These are phyloP conservation scores for Troides oblongomaculatus DNA, from an alignment of 2,888 invertebrate species.

Conservation along the genomic window DNA sequence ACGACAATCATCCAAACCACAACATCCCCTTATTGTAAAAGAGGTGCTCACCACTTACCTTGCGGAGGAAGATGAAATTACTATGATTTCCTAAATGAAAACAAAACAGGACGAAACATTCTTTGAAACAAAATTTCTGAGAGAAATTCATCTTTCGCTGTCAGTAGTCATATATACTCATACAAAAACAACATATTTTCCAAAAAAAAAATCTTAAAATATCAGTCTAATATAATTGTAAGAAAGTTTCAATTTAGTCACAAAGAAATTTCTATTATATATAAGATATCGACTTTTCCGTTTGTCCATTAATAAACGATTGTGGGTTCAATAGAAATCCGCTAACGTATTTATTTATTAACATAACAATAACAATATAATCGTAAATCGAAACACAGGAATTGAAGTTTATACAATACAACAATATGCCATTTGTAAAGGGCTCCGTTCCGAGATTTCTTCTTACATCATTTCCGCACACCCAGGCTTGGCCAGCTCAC, in stretches of 20 bases:
- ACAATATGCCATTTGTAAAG: constrained; percentile 18
- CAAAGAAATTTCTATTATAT: constrained; percentile 6
- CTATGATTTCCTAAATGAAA: no score
- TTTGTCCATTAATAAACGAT: neutral
- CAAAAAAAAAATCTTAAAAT: constrained; percentile 3
- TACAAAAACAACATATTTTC: neutral
- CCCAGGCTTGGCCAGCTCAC: constrained; percentile 47
- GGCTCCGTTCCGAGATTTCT: constrained; percentile 26
- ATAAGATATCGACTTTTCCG: neutral
- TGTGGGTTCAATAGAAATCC: neutral
- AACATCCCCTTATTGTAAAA: no score
- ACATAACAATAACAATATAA: constrained; percentile 18
- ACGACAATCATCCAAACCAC: no score
- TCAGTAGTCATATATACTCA: no score
- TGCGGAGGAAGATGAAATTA: no score
- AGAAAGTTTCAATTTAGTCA: constrained; percentile 6
- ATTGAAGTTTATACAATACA: constrained; percentile 16
- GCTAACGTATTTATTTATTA: constrained; percentile 6
- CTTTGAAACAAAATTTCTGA: no score
- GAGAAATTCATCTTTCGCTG: no score
- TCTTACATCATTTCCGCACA: constrained; percentile 47
- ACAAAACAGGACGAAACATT: no score
- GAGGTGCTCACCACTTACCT: no score
- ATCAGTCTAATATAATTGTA: constrained; percentile 24
- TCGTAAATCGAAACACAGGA: constrained; percentile 4